Conservation (phyloP, 2,888 invertebrate species). For the Ariolimax columbianus region DNA sequence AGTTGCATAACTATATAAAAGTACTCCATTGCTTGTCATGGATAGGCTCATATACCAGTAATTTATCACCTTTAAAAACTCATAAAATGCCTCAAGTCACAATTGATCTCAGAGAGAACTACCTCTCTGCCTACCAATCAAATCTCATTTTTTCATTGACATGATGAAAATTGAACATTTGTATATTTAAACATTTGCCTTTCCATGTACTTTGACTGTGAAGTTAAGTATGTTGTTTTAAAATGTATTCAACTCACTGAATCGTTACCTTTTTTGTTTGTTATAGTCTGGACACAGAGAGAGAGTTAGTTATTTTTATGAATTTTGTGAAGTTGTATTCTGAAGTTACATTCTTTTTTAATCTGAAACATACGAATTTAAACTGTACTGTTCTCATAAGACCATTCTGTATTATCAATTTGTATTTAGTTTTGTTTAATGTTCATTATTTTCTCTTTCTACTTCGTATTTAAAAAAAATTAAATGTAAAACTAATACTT, state of each 20-base stretch:
- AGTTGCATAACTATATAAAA: no score
- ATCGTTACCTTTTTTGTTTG: not conserved
- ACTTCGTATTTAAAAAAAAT: no score
- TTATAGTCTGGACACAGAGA: not conserved
- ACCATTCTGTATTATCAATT: not conserved
- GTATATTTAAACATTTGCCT: not conserved
- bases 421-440: no score
- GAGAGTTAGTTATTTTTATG: not conserved
- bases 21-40: no score
- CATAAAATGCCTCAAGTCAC: not conserved
- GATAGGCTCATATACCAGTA: no score
- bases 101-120: not conserved
- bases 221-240: not conserved
- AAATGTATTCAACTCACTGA: not conserved
- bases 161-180: not conserved
- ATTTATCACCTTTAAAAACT: not conserved
- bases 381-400: not conserved
- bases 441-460: no score
- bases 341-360: not conserved
- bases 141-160: not conserved
- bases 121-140: not conserved
- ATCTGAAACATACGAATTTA: not conserved
- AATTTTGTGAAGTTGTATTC: not conserved
- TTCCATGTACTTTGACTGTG: not conserved
- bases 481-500: not conserved